phyloP scores from a whole-genome alignment of 1,140 invertebrate genomes.

The Chelonus insularis region DNA sequence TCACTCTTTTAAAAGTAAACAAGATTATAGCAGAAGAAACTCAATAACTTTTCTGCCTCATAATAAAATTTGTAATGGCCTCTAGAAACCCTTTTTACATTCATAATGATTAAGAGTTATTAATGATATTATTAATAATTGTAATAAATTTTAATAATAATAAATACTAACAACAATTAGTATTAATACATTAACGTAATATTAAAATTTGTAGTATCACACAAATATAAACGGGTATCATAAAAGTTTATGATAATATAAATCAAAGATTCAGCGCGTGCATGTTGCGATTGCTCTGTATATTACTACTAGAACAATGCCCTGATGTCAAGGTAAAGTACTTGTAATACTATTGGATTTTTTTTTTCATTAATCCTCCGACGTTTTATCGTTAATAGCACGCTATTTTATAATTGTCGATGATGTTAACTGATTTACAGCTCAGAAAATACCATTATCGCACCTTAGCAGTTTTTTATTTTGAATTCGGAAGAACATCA shows the following conservation, averaged over 20 bases:
- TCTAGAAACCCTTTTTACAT: too few relatives aligned
- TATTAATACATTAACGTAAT: neutral
- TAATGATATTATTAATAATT: neutral
- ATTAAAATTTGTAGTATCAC: neutral
- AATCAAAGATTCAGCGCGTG: neutral
- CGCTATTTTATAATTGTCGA: too few relatives aligned
- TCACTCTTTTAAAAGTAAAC: too few relatives aligned
- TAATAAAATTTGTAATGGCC: too few relatives aligned
- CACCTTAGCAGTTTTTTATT: neutral
- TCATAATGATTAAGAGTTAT: slow-evolving; percentile 7
- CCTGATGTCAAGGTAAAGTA: slow-evolving; percentile 9
- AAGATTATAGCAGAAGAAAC: too few relatives aligned
- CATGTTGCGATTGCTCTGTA: neutral
- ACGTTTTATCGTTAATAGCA: too few relatives aligned
- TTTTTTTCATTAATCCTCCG: neutral
- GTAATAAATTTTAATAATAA: too few relatives aligned
- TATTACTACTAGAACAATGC: slow-evolving; percentile 2
- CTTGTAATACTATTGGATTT: neutral
- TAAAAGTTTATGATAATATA: neutral
- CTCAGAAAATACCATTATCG: neutral
- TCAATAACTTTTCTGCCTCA: too few relatives aligned
- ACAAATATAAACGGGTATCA: neutral
- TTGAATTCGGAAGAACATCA: neutral
- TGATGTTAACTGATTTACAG: too few relatives aligned
- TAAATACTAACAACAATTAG: slow-evolving; percentile 2